Conservation (phyloP, 1,140 invertebrate species). For the Cydia splendana region DNA sequence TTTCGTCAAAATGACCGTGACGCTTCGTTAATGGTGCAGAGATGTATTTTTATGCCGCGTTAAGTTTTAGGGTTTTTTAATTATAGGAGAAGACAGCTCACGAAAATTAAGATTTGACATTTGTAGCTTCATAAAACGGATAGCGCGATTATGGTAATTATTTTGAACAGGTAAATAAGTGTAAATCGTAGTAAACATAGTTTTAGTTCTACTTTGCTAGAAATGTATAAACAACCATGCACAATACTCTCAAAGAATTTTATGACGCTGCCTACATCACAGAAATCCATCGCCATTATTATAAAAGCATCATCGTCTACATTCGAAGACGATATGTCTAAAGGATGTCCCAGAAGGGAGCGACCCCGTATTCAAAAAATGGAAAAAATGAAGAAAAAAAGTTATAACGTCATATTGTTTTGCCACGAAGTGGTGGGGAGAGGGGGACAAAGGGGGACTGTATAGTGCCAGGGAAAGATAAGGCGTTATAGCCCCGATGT, state of each 20-base stretch:
- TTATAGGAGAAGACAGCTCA: conserved; percentile 10
- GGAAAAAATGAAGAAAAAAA: conserved; percentile 74
- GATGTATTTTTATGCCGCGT: conserved; percentile 49
- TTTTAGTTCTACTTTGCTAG: no score
- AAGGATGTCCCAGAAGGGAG: conserved; percentile 65
- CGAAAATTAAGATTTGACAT: background rate
- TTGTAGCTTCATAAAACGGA: background rate
- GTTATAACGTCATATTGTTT: conserved; percentile 79
- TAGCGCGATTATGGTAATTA: background rate
- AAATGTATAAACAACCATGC: background rate
- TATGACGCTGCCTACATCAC: background rate
- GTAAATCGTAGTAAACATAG: no score
- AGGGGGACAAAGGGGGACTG: conserved; percentile 48
- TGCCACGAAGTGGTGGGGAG: conserved; percentile 59
- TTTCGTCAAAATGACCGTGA: conserved; percentile 8
- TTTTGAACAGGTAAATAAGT: background rate
- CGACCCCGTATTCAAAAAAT: conserved; percentile 73
- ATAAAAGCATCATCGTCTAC: conserved; percentile 53
- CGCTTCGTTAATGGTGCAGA: conserved; percentile 27
- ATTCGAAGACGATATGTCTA: conserved; percentile 54
- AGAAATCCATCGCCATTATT: conserved; percentile 27
- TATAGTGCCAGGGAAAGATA: conserved; percentile 70
- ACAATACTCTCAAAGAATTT: background rate
- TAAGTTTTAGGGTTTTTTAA: conserved; percentile 44
- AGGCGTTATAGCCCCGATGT: conserved; percentile 65